Conservation (phyloP, 2,113 vertebrate genomes). For the Ellobius talpinus region DNA sequence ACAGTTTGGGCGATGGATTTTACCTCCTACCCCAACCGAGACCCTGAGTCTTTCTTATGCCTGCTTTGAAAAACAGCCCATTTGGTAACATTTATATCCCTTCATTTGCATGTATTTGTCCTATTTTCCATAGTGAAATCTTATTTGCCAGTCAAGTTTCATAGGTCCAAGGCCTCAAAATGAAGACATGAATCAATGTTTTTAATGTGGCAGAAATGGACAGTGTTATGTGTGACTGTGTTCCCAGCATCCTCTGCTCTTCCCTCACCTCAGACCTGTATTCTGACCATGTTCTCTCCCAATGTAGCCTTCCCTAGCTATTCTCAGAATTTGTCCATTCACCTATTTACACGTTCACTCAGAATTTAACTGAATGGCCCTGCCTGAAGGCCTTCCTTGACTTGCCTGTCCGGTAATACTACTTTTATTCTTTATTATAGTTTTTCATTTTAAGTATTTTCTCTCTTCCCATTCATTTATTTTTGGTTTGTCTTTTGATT, state of each 20-base stretch:
- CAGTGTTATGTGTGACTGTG: rapidly evolving
- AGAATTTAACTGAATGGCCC: not conserved
- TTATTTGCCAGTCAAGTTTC: not conserved
- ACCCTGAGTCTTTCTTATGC: not conserved
- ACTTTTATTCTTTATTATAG: not conserved
- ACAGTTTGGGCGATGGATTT: not conserved
- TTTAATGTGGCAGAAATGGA: not conserved
- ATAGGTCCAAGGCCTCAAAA: not conserved
- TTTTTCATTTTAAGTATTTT: not conserved
- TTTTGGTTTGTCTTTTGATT: not conserved
- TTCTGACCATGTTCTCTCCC: not conserved
- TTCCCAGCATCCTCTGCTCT: not conserved
- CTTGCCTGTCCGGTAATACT: not conserved
- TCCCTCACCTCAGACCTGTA: not conserved
- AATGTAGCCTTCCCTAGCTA: not conserved
- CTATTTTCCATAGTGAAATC: not conserved
- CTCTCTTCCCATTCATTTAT: not conserved
- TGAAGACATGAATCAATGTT: not conserved
- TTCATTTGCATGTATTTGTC: not conserved
- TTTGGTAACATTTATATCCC: not conserved
- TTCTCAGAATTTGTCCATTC: not conserved
- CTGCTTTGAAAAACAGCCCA: not conserved
- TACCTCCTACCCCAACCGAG: rapidly evolving
- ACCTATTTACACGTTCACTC: not conserved
- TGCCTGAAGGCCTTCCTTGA: not conserved